Base-by-base conservation (phyloP, 2,113 vertebrate species). In the Macquaria ambigua region DNA sequence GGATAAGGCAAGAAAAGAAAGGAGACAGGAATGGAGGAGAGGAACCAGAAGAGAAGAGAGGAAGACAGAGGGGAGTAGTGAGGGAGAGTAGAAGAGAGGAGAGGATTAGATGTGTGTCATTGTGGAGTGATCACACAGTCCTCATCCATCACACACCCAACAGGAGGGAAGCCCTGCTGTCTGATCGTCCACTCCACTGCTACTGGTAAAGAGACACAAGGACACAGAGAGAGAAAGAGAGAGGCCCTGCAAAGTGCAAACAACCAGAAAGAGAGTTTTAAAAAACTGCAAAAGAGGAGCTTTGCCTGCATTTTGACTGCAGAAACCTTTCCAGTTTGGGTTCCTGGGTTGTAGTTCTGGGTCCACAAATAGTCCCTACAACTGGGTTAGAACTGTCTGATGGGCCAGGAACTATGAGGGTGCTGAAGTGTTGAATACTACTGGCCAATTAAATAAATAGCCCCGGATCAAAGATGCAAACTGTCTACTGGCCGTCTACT, bases 101-200 rank as follows among this genome's bases (percentile, higher is more conserved):
- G 55, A 69, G 55, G 81, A 73, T 79, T 87, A 82, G 70, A 25
- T 78, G 68, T 31, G 68, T 74, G 80, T 79, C 79, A 82, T 74
- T 0, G 16, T 79, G 63, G 69, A 82, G 75, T 69, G 85, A 87
- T 87, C 84, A 82, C 79, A 56, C 77, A 83, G 72, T 81, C 53
- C 72, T 88, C 81, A 76, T 90, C 91, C 73, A 92, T 91, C 85
- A 88, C 70, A 77, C 61, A 73, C 50, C 85, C 87, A 86, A 86
- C 89, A 91, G 81, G 77, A 73, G 83, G 89, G 88, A 83, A 87
- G 84, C 79, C 88, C 76, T 75, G 67, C 80, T 90, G 83, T 89
- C 86, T 91, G 82, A 82, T 75, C n/a, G 74, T 80, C 85, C 82
- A 71, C 82, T 82, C 56, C 43, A 46, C 62, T 53, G 61, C 61